These are phyloP conservation scores for Eledone cirrhosa DNA, from an alignment of 2,888 invertebrate genomes.

Conservation along the genomic window DNA sequence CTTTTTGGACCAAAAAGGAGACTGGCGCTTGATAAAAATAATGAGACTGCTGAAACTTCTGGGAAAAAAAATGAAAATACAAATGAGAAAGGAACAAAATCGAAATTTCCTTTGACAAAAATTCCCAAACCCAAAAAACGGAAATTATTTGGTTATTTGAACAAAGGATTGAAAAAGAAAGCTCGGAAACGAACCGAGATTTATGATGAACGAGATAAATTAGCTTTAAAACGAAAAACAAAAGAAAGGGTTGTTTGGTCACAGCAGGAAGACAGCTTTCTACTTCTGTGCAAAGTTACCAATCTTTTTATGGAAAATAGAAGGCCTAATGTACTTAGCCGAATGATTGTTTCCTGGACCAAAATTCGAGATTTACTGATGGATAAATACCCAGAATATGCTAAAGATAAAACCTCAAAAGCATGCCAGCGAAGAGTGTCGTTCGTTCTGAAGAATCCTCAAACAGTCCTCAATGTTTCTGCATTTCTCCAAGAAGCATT, in stretches of 20 bases:
- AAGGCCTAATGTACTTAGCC: constrained; percentile 31
- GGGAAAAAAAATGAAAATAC: constrained; percentile 39
- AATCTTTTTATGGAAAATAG: constrained; percentile 69
- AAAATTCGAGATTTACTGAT: constrained; percentile 49
- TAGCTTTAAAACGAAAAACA: constrained; percentile 73
- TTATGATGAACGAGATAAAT: constrained; percentile 74
- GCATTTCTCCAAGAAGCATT: constrained; percentile 74
- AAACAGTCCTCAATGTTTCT: constrained; percentile 72
- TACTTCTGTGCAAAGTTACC: constrained; percentile 76
- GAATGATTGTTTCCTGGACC: constrained; percentile 40
- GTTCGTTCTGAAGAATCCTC: constrained; percentile 73
- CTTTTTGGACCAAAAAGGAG: constrained; percentile 23
- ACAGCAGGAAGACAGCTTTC: constrained; percentile 75
- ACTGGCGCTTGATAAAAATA: constrained; percentile 11
- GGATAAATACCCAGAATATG: constrained; percentile 38
- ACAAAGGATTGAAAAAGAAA: not conserved
- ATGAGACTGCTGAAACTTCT: not conserved
- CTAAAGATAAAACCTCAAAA: constrained; percentile 76
- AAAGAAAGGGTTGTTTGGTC: constrained; percentile 73
- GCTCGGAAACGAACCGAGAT: constrained; percentile 2
- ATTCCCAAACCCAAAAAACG: not conserved
- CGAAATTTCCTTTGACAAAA: constrained; percentile 29
- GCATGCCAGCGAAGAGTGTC: constrained; percentile 76
- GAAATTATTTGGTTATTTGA: not conserved
- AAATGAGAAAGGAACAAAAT: constrained; percentile 51